phyloP scores from a whole-genome alignment of 2,113 vertebrate genomes.

The Argyrosomus japonicus region DNA sequence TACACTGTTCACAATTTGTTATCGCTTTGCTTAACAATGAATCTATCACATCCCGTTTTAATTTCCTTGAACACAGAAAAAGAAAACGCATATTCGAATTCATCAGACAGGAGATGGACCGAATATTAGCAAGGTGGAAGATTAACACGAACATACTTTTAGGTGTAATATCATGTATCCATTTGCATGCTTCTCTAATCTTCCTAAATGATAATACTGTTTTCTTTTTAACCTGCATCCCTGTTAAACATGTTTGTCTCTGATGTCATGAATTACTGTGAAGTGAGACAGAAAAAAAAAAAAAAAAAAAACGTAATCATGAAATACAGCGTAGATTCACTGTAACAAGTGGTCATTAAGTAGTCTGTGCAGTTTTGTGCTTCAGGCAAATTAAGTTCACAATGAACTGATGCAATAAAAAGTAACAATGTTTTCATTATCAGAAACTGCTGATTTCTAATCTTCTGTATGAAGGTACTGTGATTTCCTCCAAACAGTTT shows the following conservation, averaged over 20 bases:
- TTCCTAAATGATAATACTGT: not conserved
- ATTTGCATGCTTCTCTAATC: not conserved
- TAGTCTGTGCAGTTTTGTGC: constrained; percentile 49
- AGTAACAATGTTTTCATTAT: constrained; percentile 69
- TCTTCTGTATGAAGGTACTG: constrained; percentile 53
- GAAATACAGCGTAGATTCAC: constrained; percentile 10
- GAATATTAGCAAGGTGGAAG: not conserved
- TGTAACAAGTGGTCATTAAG: constrained; percentile 63
- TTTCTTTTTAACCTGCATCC: not conserved
- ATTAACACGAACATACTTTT: not conserved
- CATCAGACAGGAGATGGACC: not conserved
- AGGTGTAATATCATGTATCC: not conserved
- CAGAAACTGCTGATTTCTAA: constrained; percentile 63
- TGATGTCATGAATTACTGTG: constrained; percentile 28
- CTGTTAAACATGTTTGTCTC: not conserved
- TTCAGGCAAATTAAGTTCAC: constrained; percentile 56
- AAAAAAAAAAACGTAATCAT: not conserved
- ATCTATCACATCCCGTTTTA: too few species aligned
- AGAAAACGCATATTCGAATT: not conserved
- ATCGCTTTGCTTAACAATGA: too few species aligned
- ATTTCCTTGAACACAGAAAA: too few species aligned
- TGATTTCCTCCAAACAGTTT: constrained; percentile 57
- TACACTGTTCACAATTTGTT: too few species aligned
- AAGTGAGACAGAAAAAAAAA: not conserved
- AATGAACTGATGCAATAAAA: constrained; percentile 76